Percentiles rank a stretch among this genome's conserved stretches.
phyloP scores from a whole-genome alignment of 53 echinoderm and acorn worm genomes.

The Zoroaster sp. region DNA sequence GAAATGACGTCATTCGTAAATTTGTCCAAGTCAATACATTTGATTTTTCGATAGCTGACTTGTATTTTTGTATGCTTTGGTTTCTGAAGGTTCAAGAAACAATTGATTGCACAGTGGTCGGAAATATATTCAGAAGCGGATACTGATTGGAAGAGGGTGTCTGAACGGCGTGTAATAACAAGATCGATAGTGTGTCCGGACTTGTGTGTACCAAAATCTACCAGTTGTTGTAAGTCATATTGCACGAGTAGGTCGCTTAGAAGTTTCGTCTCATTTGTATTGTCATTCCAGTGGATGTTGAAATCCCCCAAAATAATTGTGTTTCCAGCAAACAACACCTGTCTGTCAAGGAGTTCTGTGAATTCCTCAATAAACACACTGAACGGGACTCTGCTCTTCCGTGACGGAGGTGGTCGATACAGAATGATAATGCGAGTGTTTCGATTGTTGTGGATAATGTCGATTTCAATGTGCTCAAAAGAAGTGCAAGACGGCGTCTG shows the following conservation, averaged over 20 bases:
- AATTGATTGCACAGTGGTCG: slow-evolving; percentile 60
- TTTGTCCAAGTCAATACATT: slow-evolving; percentile 17
- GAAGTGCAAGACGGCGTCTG: too few species aligned
- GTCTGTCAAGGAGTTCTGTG: too few species aligned
- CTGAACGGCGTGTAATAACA: not conserved
- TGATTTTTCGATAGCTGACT: slow-evolving; percentile 35
- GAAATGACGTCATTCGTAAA: slow-evolving; percentile 25
- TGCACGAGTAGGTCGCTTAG: not conserved
- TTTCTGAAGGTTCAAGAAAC: slow-evolving; percentile 45
- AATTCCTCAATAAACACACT: too few species aligned
- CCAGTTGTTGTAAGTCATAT: slow-evolving; percentile 22
- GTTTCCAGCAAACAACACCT: too few species aligned
- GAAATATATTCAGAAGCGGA: slow-evolving; percentile 15
- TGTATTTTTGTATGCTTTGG: slow-evolving; percentile 28
- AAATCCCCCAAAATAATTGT: too few species aligned
- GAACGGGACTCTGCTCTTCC: too few species aligned
- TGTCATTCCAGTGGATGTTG: too few species aligned
- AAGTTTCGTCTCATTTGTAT: not conserved
- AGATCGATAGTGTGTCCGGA: slow-evolving; percentile 38
- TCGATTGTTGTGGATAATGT: too few species aligned
- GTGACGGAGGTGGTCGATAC: too few species aligned
- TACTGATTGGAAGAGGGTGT: not conserved
- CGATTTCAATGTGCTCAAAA: too few species aligned
- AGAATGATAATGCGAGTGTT: too few species aligned
- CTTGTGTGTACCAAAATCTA: slow-evolving; percentile 13